Conservation (phyloP, 64 coral and sea anemone genomes). For the Pocillopora verrucosa region DNA sequence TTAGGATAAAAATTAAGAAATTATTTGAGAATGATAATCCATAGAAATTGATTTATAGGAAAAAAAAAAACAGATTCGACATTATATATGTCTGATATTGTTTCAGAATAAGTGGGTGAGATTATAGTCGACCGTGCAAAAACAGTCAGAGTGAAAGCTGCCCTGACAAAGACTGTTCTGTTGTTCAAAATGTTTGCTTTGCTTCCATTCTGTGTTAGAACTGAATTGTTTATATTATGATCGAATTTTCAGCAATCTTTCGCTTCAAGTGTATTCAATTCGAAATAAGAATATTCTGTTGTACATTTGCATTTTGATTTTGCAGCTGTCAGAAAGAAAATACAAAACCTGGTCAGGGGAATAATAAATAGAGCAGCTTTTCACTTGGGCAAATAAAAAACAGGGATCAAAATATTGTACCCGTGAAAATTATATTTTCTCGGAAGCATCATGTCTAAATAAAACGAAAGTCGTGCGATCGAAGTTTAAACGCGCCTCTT, state of each 20-base stretch:
- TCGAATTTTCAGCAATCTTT: not conserved
- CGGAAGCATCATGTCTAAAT: not conserved
- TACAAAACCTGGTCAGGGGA: not conserved
- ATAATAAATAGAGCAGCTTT: not conserved
- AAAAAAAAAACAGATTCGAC: no score
- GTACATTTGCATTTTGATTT: not conserved
- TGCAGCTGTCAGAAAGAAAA: not conserved
- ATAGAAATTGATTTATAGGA: no score
- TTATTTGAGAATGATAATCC: no score
- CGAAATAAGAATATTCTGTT: not conserved
- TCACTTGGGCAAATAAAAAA: not conserved
- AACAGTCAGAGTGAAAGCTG: no score
- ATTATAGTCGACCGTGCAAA: no score
- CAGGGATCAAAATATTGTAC: not conserved
- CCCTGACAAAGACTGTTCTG: no score
- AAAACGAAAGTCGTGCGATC: not conserved
- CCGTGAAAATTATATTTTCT: not conserved
- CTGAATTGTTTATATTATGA: not conserved
- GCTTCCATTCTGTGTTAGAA: not conserved
- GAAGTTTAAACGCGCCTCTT: no score
- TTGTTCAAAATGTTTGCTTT: not conserved
- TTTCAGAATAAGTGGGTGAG: no score
- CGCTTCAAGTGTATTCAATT: no score
- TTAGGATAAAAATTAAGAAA: no score
- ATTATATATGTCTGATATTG: no score